Conservation (phyloP, 2,888 invertebrate genomes). For the Tachina grossa region DNA sequence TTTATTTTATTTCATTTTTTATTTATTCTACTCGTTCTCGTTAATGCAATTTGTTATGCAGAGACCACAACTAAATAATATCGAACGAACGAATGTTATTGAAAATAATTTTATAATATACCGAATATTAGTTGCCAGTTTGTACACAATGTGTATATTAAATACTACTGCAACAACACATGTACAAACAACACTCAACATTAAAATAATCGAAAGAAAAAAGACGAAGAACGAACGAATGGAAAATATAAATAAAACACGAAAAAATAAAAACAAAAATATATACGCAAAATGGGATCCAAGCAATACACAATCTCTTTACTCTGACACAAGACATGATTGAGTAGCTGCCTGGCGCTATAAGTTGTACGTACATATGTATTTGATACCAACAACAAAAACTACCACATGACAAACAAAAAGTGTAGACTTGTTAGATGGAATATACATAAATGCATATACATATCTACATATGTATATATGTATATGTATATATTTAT, state of each 20-base stretch:
- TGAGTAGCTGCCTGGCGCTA: conserved; percentile 33
- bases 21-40: conserved; percentile 37
- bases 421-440: conserved; percentile 55
- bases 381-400: conserved; percentile 53
- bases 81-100: conserved; percentile 62
- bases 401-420: conserved; percentile 54
- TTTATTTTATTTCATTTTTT: conserved; percentile 10
- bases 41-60: conserved; percentile 60
- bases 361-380: not conserved
- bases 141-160: conserved; percentile 39
- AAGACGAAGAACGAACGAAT: conserved; percentile 37
- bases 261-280: conserved; percentile 54
- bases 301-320: conserved; percentile 54
- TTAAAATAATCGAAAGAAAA: conserved; percentile 57
- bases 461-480: not conserved
- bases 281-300: conserved; percentile 64
- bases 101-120: conserved; percentile 53
- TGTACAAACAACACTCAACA: conserved; percentile 34
- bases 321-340: conserved; percentile 46
- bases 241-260: conserved; percentile 47
- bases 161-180: conserved; percentile 26
- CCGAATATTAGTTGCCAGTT: conserved; percentile 53
- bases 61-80: conserved; percentile 53
- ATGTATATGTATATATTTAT: not conserved
- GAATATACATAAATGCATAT: not conserved